A percentile compares a stretch with the other conserved stretches of the same genome.
phyloP scores from a whole-genome alignment of 64 coral and sea anemone species.

The Dendrophyllia cribrosa region DNA sequence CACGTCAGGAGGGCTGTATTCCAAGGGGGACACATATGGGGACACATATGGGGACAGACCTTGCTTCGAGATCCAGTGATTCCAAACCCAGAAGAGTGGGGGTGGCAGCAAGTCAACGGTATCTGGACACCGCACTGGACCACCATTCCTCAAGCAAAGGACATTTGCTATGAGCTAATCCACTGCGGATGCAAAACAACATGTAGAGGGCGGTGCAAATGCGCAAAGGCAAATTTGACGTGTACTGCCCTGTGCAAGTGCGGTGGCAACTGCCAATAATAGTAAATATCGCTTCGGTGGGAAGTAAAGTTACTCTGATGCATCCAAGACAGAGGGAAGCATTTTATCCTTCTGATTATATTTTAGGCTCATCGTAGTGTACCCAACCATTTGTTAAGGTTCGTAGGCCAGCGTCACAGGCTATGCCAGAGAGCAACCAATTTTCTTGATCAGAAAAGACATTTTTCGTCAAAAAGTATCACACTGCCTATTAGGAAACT shows the following conservation, averaged over 20 bases:
- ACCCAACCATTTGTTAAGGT: too few species aligned
- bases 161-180: slow-evolving; percentile 18
- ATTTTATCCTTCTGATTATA: too few species aligned
- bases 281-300: too few species aligned
- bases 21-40: slow-evolving; percentile 11
- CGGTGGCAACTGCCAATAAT: slow-evolving; percentile 9
- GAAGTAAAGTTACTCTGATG: too few species aligned
- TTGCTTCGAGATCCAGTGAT: not conserved
- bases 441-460: too few species aligned
- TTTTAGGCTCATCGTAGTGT: too few species aligned
- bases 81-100: not conserved
- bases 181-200: slow-evolving; percentile 10
- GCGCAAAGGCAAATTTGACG: slow-evolving; percentile 1
- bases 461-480: too few species aligned
- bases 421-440: too few species aligned
- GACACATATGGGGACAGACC: slow-evolving; percentile 17
- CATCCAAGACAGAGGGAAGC: too few species aligned
- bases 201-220: not conserved
- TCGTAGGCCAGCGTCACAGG: too few species aligned
- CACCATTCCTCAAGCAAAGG: slow-evolving; percentile 7
- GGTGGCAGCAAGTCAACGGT: not conserved
- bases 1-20: not conserved
- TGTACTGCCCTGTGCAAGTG: slow-evolving; percentile 11
- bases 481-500: too few species aligned
- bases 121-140: slow-evolving; percentile 15